Evolutionary conservation across 2,888 invertebrate genomes (phyloP), one percentile per base, ranked within the genome.

Genomic region (Allolobophora icterica): DNA sequence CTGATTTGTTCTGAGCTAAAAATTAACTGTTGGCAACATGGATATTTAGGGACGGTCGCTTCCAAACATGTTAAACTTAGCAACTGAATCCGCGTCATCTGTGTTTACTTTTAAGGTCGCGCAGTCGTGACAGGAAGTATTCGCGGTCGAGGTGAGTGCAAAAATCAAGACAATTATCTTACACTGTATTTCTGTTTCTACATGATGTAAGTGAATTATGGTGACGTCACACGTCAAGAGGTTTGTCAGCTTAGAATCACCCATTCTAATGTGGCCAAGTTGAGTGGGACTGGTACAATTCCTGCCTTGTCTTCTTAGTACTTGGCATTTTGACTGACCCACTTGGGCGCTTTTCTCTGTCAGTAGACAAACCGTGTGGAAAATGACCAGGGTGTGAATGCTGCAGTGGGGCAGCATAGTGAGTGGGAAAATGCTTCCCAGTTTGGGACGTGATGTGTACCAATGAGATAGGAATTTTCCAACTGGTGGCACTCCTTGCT

Each of bases 91-190:
- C 19, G 21, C 21, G 8, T n/a, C 21, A 35, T 87, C 8, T 87
- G 35, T 87, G 89, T 42, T 83, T 71, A 38, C 40, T 71, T 24
- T 33, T 15, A 38, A 90, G 90, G 83, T 90, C 90, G 30, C 83
- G 84, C 38, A 90, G 90, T 24, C 83, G 84, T 34, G 38, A 90
- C 21, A 90, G 71, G 35, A 90, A 83, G 35, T 58, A 90, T 58
- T 58, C 90, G n/a, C 42, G 90, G 34, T 90, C 90, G 71, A 90
- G 90, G 90, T 90, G 52, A 34, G 33, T 13, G 24, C 30, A n/a
- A 17, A 30, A n/a, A n/a, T 71, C n/a, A 71, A 71, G n/a, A 8
- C 30, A 11, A 11, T 58, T 30, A 30, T 58, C 30, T 58, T 45
- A 45, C 52, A 6, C 52, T 52, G 21, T 52, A 24, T 52, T 52